phyloP scores from a whole-genome alignment of 2,888 invertebrate genomes.

The Tetranychus truncatus region DNA sequence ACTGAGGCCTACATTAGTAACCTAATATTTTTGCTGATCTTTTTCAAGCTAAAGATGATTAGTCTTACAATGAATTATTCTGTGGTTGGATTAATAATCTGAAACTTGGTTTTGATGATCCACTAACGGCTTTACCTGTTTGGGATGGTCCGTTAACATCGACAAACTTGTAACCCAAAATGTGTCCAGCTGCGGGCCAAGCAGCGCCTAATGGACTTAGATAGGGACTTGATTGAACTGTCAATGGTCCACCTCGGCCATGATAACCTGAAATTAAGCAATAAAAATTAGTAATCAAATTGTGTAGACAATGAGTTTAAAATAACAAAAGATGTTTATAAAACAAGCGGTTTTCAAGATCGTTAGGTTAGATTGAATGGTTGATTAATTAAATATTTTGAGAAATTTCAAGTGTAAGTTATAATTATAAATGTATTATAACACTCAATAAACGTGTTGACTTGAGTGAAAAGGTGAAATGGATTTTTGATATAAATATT shows the following conservation, averaged over 20 bases:
- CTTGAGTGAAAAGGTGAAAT: neutral
- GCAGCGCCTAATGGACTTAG: conserved; percentile 9
- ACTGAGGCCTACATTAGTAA: too few species aligned
- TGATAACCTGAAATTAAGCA: conserved; percentile 12
- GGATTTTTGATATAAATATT: neutral
- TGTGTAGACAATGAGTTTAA: neutral
- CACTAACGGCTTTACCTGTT: conserved; percentile 3
- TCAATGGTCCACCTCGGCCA: conserved; percentile 9
- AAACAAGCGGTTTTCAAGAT: neutral
- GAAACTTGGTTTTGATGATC: neutral
- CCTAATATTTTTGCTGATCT: too few species aligned
- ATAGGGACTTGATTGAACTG: neutral
- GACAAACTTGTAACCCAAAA: conserved; percentile 5
- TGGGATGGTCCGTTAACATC: conserved; percentile 12
- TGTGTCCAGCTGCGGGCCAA: conserved; percentile 12
- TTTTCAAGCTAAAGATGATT: too few species aligned
- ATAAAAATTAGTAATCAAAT: neutral
- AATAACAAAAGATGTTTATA: neutral
- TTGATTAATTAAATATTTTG: too few species aligned
- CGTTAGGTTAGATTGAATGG: too few species aligned
- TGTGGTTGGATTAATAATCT: too few species aligned
- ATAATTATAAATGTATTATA: too few species aligned
- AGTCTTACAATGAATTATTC: too few species aligned
- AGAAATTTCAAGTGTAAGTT: too few species aligned
- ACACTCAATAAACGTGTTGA: too few species aligned